A percentile compares a stretch with the other conserved stretches of the same genome.
Evolutionary conservation across 2,888 invertebrate species (phyloP).

Genomic region (Euproctis similis): DNA sequence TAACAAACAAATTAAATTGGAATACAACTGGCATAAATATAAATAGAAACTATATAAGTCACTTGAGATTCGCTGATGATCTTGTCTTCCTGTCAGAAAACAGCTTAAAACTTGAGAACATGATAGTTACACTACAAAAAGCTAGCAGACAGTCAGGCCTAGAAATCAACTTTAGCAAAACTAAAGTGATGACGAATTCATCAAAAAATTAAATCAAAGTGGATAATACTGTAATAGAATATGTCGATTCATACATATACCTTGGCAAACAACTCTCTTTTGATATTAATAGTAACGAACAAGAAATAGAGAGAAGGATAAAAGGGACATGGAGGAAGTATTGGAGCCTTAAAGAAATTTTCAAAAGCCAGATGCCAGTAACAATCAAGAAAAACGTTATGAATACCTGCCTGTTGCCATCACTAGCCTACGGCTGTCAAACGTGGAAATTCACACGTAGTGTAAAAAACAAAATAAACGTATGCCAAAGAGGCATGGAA

Average conservation of each 20-base stretch:
- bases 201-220: too few species aligned
- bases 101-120: too few species aligned
- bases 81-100: too few species aligned
- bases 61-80: too few species aligned
- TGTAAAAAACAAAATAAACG: conserved; percentile 1
- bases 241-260: conserved; percentile 1
- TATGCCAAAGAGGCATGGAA: conserved; percentile 2
- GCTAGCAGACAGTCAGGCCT: too few species aligned
- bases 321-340: conserved; percentile 6
- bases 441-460: conserved; percentile 3
- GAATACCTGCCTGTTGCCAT: conserved; percentile 12
- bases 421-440: conserved; percentile 4
- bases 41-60: too few species aligned
- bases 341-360: conserved; percentile 9
- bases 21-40: too few species aligned
- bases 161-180: too few species aligned
- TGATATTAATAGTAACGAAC: conserved; percentile 1
- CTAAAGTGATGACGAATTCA: too few species aligned
- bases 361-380: conserved; percentile 14
- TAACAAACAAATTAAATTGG: too few species aligned
- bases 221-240: too few species aligned
- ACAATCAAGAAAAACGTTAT: conserved; percentile 15
- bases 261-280: conserved; percentile 3
- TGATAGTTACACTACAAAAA: too few species aligned
- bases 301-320: conserved; percentile 8